Base-by-base conservation (phyloP, 2,888 invertebrate genomes). In the Caenorhabditis sulstoni region DNA sequence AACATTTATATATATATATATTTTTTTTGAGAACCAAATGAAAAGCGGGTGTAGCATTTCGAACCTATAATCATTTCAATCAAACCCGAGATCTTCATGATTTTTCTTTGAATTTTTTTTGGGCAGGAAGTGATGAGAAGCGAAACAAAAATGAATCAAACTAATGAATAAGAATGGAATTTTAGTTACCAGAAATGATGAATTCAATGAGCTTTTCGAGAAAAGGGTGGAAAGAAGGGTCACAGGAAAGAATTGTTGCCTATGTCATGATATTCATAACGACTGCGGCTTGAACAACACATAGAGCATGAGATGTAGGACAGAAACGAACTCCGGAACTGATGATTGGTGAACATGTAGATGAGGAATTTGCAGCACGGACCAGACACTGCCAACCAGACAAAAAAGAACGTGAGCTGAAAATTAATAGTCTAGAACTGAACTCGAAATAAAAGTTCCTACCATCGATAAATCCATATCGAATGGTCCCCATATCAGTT, bases 351-450 rank as follows among this genome's bases (percentile, higher is more conserved):
- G 79, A 94, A 93, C 85, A 95, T 93, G 91, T 97, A 94, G 87
- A 97, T 94, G 81, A 97, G 92, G 83, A 96, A 94, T 92, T 97
- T 97, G 95, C 96, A 96, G 91, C 96, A 95, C 58, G 96, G 96
- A 92, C 97, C 97, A 85, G 95, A 93, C 87, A 97, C 94, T 57
- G 96, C 97, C 87, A 97, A 92, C 97, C 97, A 97, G 66, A 96
- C 95, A 85, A 96, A 89, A 29, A 85, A 81, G 73, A 86, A 86
- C 12, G 83, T 81, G 4, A 85, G 58, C 86, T 85, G 81, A 29
- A 41, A 41, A 14, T 58, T 11, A 14, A 53, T 65, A 53, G 29
- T 39, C 3, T 14, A 23, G 7, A 29, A 3, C 2, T 37, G 16
- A n/a, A 5, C 20, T 20, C 41, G 9, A 57, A 9, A 44, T n/a